Percentiles rank a stretch among this genome's conserved stretches.
Evolutionary conservation across 2,888 invertebrate genomes (phyloP).

Genomic region (Pasiphila rectangulata): DNA sequence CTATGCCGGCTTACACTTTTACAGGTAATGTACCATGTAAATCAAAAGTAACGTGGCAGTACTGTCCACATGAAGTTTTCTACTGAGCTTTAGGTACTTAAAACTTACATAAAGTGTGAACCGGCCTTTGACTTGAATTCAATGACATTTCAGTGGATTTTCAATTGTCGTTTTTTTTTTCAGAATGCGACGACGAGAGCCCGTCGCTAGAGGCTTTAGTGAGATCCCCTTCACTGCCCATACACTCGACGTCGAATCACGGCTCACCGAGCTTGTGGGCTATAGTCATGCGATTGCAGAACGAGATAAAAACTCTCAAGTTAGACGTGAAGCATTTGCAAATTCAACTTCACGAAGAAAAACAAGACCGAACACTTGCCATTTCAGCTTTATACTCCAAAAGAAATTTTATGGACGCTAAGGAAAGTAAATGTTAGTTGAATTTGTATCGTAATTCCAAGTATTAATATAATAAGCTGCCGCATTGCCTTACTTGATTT

Average conservation of each 20-base stretch:
- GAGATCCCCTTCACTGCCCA: conserved; percentile 72
- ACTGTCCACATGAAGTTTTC: neutral
- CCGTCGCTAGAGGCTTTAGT: conserved; percentile 68
- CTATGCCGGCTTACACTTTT: neutral
- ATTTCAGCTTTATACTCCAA: conserved; percentile 67
- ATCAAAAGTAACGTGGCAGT: neutral
- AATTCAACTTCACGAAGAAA: conserved; percentile 85
- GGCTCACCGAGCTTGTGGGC: conserved; percentile 85
- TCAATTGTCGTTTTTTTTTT: conserved; percentile 56
- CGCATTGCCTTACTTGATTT: conserved; percentile 21
- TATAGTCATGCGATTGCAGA: conserved; percentile 88
- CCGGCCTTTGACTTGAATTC: conserved; percentile 6
- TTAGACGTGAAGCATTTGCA: conserved; percentile 81
- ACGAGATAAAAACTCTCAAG: conserved; percentile 85
- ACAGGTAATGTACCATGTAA: too few species aligned
- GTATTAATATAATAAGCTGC: conserved; percentile 26
- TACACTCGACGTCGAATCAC: conserved; percentile 59
- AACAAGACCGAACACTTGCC: conserved; percentile 75
- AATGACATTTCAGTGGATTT: conserved; percentile 35
- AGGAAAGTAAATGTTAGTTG: conserved; percentile 72
- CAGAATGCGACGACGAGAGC: conserved; percentile 76
- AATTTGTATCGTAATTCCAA: conserved; percentile 20
- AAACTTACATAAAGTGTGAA: neutral
- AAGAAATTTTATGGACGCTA: conserved; percentile 66
- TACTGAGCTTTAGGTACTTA: neutral